These are phyloP conservation scores for Gnathonemus echidnorhynchus DNA, from an alignment of 2,113 vertebrate species.

Conservation along the genomic window DNA sequence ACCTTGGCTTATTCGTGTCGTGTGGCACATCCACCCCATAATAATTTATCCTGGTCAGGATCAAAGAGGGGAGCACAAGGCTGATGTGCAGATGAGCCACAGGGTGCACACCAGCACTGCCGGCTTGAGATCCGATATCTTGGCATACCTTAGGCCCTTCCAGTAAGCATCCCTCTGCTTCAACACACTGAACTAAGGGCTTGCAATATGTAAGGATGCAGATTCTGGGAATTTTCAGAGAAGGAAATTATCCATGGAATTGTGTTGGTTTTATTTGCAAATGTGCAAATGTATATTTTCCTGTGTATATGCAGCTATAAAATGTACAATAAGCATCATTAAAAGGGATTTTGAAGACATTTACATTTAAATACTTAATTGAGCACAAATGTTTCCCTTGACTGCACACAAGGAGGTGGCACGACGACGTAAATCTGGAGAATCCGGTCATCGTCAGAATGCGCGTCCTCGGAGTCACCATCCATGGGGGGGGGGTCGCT, in stretches of 20 bases:
- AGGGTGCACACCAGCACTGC: not conserved
- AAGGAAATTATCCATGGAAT: not conserved
- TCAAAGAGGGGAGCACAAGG: not conserved
- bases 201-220: not conserved
- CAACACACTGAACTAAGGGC: not conserved
- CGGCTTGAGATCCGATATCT: not conserved
- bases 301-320: not conserved
- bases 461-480: not conserved
- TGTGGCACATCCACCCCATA: not conserved
- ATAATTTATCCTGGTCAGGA: not conserved
- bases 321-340: not conserved
- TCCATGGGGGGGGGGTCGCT: no score
- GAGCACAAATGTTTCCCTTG: not conserved
- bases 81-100: not conserved
- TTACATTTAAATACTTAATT: not conserved
- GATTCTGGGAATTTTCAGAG: not conserved
- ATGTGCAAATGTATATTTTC: not conserved
- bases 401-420: not conserved
- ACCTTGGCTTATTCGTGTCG: not conserved
- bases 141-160: not conserved
- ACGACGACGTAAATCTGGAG: not conserved
- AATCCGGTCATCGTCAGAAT: not conserved
- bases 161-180: not conserved
- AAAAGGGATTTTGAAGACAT: not conserved
- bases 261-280: not conserved